Percentiles rank a stretch among this genome's conserved stretches.
Evolutionary conservation across 2,797 vertebrate species (phyloP).

Genomic region (Silurus lanzhouensis): DNA sequence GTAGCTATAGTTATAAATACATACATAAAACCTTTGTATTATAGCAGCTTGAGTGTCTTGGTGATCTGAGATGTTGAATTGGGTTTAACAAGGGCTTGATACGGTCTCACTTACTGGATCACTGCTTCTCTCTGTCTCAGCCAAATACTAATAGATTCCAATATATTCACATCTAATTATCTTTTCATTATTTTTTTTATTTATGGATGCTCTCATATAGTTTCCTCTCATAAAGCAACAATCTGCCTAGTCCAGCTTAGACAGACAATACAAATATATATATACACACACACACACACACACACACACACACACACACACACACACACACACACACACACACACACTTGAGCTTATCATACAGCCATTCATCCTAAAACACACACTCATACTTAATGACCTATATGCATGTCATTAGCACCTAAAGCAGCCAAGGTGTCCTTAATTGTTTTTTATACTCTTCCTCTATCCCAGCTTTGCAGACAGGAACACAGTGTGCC

Average conservation of each 20-base stretch:
- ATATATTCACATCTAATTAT: slow-evolving; percentile 22
- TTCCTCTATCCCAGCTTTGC: slow-evolving; percentile 46
- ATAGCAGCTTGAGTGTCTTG: slow-evolving; percentile 51
- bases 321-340: no score
- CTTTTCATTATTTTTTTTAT: background rate
- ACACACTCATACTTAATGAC: slow-evolving; percentile 47
- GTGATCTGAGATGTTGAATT: slow-evolving; percentile 34
- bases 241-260: slow-evolving; percentile 80
- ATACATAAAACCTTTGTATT: slow-evolving; percentile 39
- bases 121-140: slow-evolving; percentile 7
- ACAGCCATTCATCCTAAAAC: slow-evolving; percentile 49
- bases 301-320: no score
- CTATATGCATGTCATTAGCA: slow-evolving; percentile 62
- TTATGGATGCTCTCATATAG: slow-evolving; percentile 28
- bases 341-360: slow-evolving; percentile 34
- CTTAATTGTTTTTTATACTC: slow-evolving; percentile 54
- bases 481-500: slow-evolving; percentile 59
- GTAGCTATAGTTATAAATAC: slow-evolving; percentile 29
- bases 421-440: slow-evolving; percentile 69
- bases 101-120: slow-evolving; percentile 6
- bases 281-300: no score
- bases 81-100: slow-evolving; percentile 29
- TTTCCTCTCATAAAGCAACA: slow-evolving; percentile 27
- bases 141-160: slow-evolving; percentile 20
- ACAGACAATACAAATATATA: slow-evolving; percentile 62